phyloP scores from a whole-genome alignment of 2,888 invertebrate species.

The Autographa gamma region DNA sequence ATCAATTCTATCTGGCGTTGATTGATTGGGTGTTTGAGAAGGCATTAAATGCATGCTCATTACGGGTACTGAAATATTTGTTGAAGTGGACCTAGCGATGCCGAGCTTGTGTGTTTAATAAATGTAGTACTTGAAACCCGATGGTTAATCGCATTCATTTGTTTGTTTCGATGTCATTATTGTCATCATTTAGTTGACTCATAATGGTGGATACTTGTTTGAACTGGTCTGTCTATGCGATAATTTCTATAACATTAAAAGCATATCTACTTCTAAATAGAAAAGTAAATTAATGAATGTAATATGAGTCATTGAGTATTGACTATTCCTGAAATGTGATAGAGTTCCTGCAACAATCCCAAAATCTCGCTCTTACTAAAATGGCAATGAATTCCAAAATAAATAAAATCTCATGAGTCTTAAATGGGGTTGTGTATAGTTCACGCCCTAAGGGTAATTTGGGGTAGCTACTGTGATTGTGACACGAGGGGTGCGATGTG shows the following conservation, averaged over 20 bases:
- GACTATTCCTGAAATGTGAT: background rate
- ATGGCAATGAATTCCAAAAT: conserved; percentile 44
- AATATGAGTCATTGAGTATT: too few species aligned
- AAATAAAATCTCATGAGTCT: conserved; percentile 68
- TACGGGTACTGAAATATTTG: conserved; percentile 7
- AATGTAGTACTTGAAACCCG: background rate
- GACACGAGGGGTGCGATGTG: conserved; percentile 73
- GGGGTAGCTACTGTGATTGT: conserved; percentile 70
- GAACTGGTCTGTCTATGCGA: background rate
- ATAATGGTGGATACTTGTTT: background rate
- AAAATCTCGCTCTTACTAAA: conserved; percentile 10
- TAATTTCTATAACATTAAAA: background rate
- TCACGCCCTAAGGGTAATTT: conserved; percentile 76
- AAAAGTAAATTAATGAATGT: too few species aligned
- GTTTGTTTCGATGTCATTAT: background rate
- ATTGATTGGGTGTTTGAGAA: conserved; percentile 59
- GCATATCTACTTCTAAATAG: too few species aligned
- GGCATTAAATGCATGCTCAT: conserved; percentile 34
- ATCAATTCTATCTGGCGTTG: conserved; percentile 62
- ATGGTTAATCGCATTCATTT: background rate
- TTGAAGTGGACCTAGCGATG: conserved; percentile 19
- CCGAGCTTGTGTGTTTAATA: conserved; percentile 9
- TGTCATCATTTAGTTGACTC: background rate
- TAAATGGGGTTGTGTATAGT: conserved; percentile 63
- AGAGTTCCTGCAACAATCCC: background rate